Evolutionary conservation across 1,140 invertebrate species (phyloP), one percentile per base, ranked within the genome.

Genomic region (Ceratosolen fusciceps): DNA sequence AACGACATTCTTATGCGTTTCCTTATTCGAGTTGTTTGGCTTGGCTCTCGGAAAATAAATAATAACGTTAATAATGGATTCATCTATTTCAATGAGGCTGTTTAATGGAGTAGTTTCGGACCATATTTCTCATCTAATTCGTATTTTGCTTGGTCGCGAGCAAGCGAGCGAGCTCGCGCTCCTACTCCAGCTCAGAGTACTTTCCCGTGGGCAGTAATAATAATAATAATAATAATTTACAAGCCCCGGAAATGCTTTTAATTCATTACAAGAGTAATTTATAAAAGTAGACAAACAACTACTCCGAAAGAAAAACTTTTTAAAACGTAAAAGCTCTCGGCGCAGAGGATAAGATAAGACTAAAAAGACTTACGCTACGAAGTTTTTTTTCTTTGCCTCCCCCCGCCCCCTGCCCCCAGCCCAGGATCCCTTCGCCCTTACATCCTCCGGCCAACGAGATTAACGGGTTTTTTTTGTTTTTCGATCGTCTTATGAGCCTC

Each of bases 381-480:
- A 71, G 19, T 29, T 81, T 70, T 60, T 74, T n/a, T n/a, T n/a
- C n/a, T n/a, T n/a, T n/a, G n/a, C n/a, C n/a, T n/a, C n/a, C n/a
- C n/a, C n/a, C n/a, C n/a, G n/a, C n/a, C n/a, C n/a, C n/a, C n/a
- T n/a, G n/a, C n/a, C n/a, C n/a, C n/a, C n/a, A n/a, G n/a, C 70
- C 43, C 3, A 7, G 58, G 49, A 75, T 60, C 79, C n/a, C n/a
- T n/a, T 16, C 74, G 26, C 47, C 54, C 29, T 71, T 54, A 71
- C 12, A 26, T 7, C 43, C 26, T 7, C 43, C 26, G n/a, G 24
- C 43, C 39, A 34, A 34, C 21, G 31, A 31, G 49, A 39, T 67
- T 54, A 68, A 77, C 54, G 21, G n/a, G 43, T 76, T n/a, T n/a
- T n/a, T n/a, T n/a, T n/a, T n/a, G n/a, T n/a, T 80, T 74, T 65